Evolutionary conservation across 2,888 invertebrate genomes (phyloP).

Genomic region (Sarcophaga caerulescens): DNA sequence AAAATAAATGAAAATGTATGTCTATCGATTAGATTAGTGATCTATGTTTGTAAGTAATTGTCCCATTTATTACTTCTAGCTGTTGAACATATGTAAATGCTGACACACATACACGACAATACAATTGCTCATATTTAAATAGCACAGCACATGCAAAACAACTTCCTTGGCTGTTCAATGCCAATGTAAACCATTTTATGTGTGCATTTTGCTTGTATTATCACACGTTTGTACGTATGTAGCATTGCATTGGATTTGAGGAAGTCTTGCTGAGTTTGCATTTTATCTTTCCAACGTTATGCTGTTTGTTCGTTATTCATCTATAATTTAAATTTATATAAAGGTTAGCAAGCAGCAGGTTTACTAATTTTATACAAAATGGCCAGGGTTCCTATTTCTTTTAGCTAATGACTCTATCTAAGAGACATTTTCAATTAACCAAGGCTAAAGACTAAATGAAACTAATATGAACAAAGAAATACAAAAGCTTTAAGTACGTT

Average conservation of each 20-base stretch:
- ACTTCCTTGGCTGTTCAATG: slow-evolving; percentile 51
- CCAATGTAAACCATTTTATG: slow-evolving; percentile 28
- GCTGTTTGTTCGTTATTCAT: slow-evolving; percentile 4
- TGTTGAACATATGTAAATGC: too few relatives aligned
- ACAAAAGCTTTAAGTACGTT: neutral
- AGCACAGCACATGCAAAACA: slow-evolving; percentile 16
- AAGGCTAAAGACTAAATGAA: slow-evolving; percentile 15
- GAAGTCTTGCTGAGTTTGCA: slow-evolving; percentile 67
- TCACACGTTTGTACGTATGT: neutral
- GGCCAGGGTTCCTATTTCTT: slow-evolving; percentile 43
- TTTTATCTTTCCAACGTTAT: slow-evolving; percentile 31
- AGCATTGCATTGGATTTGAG: slow-evolving; percentile 53
- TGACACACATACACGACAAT: neutral
- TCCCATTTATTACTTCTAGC: too few relatives aligned
- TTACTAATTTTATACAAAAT: slow-evolving; percentile 46
- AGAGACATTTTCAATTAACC: slow-evolving; percentile 29
- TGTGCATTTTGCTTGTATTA: neutral
- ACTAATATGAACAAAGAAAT: neutral
- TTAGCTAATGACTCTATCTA: slow-evolving; percentile 6
- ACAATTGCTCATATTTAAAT: neutral
- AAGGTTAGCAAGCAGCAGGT: slow-evolving; percentile 62
- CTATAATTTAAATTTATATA: slow-evolving; percentile 43
- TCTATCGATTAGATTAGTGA: too few relatives aligned
- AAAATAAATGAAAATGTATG: too few relatives aligned
- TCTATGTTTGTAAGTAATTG: too few relatives aligned